Base-by-base conservation (phyloP, 2,113 vertebrate genomes). In the Mohoua ochrocephala region DNA sequence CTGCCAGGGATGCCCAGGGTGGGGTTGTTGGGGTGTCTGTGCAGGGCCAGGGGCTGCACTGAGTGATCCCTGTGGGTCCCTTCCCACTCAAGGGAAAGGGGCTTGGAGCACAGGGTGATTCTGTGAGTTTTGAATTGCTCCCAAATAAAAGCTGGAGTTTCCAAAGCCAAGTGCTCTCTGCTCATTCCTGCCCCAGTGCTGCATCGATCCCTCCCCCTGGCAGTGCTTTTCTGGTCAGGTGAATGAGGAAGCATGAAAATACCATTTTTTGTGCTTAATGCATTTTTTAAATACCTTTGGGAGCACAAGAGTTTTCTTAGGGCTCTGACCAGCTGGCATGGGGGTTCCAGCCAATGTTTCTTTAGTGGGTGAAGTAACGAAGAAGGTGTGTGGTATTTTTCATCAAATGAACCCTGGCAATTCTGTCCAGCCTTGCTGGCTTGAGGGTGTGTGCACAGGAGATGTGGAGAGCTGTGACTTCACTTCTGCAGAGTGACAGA, bases 321-420 rank as follows among this genome's bases (percentile, higher is more conserved):
- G 71, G 76, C 71, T 84, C 71, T 76, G 57, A 47, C 92, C 47
- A 89, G 68, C 68, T 91, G 91, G 85, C 74, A 45, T 42, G 35
- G 15, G 5, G 4, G 44, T 61, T 69, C 41, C 60, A 90, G 74
- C 11, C 64, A 52, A 9, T 81, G n/a, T 74, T 90, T 68, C 39
- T 84, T 77, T 74, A 73, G 33, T 20, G 35, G 64, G 23, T 92
- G 59, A 81, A 84, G 61, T 56, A 81, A 81, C 28, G 10, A 20
- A 49, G 56, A 27, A 22, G 11, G 24, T 28, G 35, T 65, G 69
- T 92, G 91, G 63, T 47, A 52, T 84, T 93, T 95, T n/a, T 90
- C 78, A 80, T 78, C 59, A 30, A 39, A 69, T n/a, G 31, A 76
- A 41, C 30, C 35, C 45, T 64, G 57, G 26, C 56, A 67, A 27